phyloP scores from a whole-genome alignment of 2,113 vertebrate genomes.

The Arizona elegans region DNA sequence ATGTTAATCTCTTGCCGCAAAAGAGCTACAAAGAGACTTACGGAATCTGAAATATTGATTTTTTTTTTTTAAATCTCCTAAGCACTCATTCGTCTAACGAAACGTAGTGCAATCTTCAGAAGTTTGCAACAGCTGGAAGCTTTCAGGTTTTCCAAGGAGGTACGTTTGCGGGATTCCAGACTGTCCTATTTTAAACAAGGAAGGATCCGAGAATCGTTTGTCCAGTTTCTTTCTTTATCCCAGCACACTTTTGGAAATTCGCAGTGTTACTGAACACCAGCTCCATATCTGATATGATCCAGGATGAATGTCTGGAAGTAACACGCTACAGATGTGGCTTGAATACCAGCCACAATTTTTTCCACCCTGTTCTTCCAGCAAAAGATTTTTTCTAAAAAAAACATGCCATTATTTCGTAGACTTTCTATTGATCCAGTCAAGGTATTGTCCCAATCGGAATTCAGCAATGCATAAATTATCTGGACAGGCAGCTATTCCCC shows the following conservation, averaged over 20 bases:
- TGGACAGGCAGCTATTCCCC: background rate
- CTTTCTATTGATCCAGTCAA: background rate
- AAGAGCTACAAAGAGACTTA: background rate
- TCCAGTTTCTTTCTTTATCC: background rate
- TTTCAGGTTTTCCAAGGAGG: background rate
- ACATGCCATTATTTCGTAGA: background rate
- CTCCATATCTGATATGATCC: background rate
- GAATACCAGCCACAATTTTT: background rate
- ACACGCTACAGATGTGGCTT: background rate
- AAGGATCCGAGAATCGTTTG: background rate
- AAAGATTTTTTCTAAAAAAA: background rate
- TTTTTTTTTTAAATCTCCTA: background rate
- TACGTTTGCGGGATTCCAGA: background rate
- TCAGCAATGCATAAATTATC: background rate
- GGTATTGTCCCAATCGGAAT: background rate
- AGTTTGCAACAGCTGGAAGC: background rate
- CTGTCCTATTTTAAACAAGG: background rate
- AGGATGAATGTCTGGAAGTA: background rate
- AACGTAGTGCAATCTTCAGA: background rate
- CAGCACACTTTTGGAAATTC: background rate
- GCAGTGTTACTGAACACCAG: background rate
- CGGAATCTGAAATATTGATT: background rate
- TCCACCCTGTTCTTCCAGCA: background rate
- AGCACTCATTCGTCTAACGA: background rate
- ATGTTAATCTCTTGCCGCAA: background rate